A percentile compares a stretch with the other conserved stretches of the same genome.
Evolutionary conservation across 1,140 invertebrate genomes (phyloP).

Genomic region (Rhynchophorus ferrugineus): DNA sequence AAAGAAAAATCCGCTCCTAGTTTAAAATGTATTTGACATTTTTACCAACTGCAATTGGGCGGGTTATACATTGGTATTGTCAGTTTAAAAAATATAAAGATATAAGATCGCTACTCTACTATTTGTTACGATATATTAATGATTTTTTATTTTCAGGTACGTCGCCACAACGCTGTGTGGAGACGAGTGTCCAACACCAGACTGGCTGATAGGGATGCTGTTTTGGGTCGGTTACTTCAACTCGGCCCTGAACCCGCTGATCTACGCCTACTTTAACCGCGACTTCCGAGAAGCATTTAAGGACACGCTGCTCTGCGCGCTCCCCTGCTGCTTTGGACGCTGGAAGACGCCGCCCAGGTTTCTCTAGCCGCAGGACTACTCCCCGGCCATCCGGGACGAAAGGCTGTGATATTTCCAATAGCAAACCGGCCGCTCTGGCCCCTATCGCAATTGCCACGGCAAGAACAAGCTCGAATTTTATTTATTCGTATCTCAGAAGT

Average conservation of each 20-base stretch:
- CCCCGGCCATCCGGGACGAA: conserved; percentile 29
- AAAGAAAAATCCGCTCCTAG: too few relatives aligned
- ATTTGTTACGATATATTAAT: too few relatives aligned
- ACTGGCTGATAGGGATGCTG: conserved; percentile 69
- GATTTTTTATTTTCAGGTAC: conserved; percentile 56
- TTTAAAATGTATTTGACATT: too few relatives aligned
- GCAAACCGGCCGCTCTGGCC: too few relatives aligned
- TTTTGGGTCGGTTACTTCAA: conserved; percentile 90
- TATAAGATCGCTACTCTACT: too few relatives aligned
- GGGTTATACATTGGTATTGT: too few relatives aligned
- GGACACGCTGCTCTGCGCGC: conserved; percentile 78
- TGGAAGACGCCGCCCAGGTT: conserved; percentile 40
- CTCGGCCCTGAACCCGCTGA: conserved; percentile 92
- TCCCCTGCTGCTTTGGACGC: conserved; percentile 59
- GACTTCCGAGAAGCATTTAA: conserved; percentile 96
- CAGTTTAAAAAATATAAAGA: too few relatives aligned
- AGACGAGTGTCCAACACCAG: conserved; percentile 67
- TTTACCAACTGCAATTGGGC: too few relatives aligned
- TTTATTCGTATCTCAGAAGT: neutral
- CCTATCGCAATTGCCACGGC: too few relatives aligned
- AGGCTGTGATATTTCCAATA: conserved; percentile 27
- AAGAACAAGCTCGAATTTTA: neutral
- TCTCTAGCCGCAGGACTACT: conserved; percentile 37
- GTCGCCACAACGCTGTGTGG: conserved; percentile 79
- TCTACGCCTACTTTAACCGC: conserved; percentile 97